Base-by-base conservation (phyloP, 2,888 invertebrate genomes). In the Baronia brevicornis region DNA sequence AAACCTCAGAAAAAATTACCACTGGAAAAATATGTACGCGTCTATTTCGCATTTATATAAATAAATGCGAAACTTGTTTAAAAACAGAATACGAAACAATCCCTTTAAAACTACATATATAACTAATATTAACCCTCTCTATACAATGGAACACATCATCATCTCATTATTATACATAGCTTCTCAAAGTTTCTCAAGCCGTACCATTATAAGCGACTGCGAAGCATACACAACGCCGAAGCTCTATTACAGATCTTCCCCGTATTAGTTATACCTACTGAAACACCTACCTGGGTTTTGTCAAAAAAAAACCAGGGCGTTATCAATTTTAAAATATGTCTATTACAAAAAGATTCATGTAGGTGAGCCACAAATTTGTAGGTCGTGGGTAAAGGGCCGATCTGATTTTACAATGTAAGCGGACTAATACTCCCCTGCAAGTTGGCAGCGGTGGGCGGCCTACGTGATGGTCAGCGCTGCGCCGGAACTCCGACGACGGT, bases 51-150 rank as follows among this genome's bases (percentile, higher is more conserved):
- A 39, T 30, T 54, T 35, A n/a, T 9, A 46, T 56, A 3, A 56
- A 54, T 24, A 22, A 48, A 35, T 56, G 52, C 14, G 47, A 52
- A 0, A 48, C 2, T 4, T 54, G 52, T 20, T 9, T 49, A 2
- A 47, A 49, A 37, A 33, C 26, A 3, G 55, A 52, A 45, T 52
- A 54, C 8, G 53, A 54, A 38, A 22, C 51, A 0, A 51, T 53
- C 4, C 54, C 51, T 0, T 12, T 53, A 10, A 51, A 43, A 40
- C 5, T 38, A 35, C 49, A 51, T 3, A 11, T 54, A 7, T 17
- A 50, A 0, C 8, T 54, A 6, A 55, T 51, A 3, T 42, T 55
- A 1, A 55, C 51, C 44, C 48, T 2, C 12, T 13, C 7, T 49
- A 51, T 40, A 47, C 46, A 2, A 41, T 51, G 41, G 41, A 51